Evolutionary conservation across 2,888 invertebrate genomes (phyloP).

Genomic region (Chorisops tibialis): DNA sequence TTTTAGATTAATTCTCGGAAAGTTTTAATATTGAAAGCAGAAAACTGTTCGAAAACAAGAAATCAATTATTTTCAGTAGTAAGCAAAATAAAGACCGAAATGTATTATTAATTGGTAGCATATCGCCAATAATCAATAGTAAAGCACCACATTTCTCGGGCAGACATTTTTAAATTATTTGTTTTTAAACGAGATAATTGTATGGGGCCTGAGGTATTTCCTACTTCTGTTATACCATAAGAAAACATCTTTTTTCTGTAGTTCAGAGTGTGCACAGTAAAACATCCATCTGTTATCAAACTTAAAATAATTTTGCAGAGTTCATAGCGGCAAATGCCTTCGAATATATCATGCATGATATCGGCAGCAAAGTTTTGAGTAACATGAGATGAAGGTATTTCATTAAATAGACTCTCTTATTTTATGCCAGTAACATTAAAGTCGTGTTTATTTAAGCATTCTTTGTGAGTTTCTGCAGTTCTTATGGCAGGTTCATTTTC

Average conservation of each 20-base stretch:
- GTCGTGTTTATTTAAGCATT: slow-evolving; percentile 9
- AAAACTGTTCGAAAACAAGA: too few species aligned
- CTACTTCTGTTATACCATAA: slow-evolving; percentile 16
- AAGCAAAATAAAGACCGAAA: too few species aligned
- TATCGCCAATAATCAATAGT: too few species aligned
- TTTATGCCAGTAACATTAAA: slow-evolving; percentile 15
- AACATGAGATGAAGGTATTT: slow-evolving; percentile 19
- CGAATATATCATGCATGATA: slow-evolving; percentile 29
- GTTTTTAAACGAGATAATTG: not conserved
- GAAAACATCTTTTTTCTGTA: slow-evolving; percentile 16
- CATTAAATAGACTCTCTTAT: slow-evolving; percentile 20
- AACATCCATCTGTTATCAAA: slow-evolving; percentile 19
- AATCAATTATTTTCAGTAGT: too few species aligned
- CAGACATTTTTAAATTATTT: slow-evolving; percentile 23
- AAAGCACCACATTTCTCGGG: not conserved
- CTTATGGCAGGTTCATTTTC: not conserved
- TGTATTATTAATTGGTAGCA: too few species aligned
- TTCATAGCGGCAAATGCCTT: slow-evolving; percentile 26
- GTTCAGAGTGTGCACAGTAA: slow-evolving; percentile 20
- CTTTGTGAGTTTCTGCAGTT: not conserved
- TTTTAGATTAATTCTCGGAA: not conserved
- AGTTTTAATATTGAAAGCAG: too few species aligned
- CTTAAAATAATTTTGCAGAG: slow-evolving; percentile 16
- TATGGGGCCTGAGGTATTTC: slow-evolving; percentile 10
- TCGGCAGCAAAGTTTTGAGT: slow-evolving; percentile 19